phyloP scores from a whole-genome alignment of 2,888 invertebrate genomes.

The Caenorhabditis drosophilae region DNA sequence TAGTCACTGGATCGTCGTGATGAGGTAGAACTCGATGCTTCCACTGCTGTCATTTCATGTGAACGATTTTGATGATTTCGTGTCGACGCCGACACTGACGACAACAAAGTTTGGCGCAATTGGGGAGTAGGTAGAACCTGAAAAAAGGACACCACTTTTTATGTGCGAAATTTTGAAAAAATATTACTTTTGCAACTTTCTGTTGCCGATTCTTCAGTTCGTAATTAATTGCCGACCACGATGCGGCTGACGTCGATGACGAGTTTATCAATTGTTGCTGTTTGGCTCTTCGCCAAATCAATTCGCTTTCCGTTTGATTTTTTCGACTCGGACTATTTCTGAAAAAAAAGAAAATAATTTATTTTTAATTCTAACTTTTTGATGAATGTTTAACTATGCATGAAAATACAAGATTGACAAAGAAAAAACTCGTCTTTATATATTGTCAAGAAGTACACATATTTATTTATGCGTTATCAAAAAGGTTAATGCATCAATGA shows the following conservation, averaged over 20 bases:
- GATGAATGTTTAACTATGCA: too few relatives aligned
- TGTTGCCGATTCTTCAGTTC: conserved; percentile 58
- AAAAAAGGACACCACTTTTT: conserved; percentile 10
- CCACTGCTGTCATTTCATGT: conserved; percentile 16
- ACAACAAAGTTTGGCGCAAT: too few relatives aligned
- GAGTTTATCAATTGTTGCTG: conserved; percentile 10
- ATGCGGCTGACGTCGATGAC: conserved; percentile 5
- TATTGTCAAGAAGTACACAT: too few relatives aligned
- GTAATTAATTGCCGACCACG: conserved; percentile 55
- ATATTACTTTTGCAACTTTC: conserved; percentile 55
- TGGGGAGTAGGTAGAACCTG: conserved; percentile 58
- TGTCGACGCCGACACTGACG: too few relatives aligned
- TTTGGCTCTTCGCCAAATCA: conserved; percentile 47
- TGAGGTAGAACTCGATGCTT: neutral
- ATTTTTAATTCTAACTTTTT: too few relatives aligned
- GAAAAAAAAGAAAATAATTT: neutral
- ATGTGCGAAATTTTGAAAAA: neutral
- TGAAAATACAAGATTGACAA: too few relatives aligned
- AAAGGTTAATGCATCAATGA: too few relatives aligned
- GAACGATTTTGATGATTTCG: too few relatives aligned
- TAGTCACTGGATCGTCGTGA: conserved; percentile 31
- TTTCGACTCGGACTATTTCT: neutral
- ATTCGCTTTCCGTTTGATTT: conserved; percentile 38
- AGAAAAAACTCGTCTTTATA: too few relatives aligned
- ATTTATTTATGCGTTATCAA: too few relatives aligned